Base-by-base conservation (phyloP, 1,140 invertebrate genomes). In the Cardiocondyla obscurior region DNA sequence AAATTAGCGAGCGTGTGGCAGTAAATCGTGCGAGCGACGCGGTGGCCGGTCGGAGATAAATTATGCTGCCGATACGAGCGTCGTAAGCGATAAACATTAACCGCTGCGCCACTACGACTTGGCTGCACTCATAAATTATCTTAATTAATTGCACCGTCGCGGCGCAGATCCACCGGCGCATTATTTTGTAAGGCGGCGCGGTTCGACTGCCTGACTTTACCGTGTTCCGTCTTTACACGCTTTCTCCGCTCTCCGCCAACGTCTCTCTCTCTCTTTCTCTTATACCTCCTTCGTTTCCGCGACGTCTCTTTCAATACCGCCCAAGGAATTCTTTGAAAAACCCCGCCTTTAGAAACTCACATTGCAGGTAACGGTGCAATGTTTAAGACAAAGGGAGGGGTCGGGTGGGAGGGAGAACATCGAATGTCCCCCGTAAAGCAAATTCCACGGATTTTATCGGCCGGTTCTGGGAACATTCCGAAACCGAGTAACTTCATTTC, bases 311-410 rank as follows among this genome's bases (percentile, higher is more conserved):
- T 64, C 74, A 67, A 79, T 79, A 65, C 46, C 25, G 46, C 22
- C 49, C 12, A 46, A 79, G 62, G 62, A 79, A 79, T 79, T 67
- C 74, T 53, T 39, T 46, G 62, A 67, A 46, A 79, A 79, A 79
- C 55, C n/a, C 46, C 19, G 46, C n/a, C 62, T 79, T 79, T 79
- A 46, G 74, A 55, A 79, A 53, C 44, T 79, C 74, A 79, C 62
- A 46, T 79, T 53, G 74, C 49, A 51, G 62, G 44, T 67, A 42
- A 67, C 62, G 62, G 44, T 39, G 53, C 62, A 46, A 33, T 39
- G 74, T 67, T 79, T 67, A 79, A 67, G 62, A 79, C 74, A 79
- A 79, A 79, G 74, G n/a, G n/a, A n/a, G n/a, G n/a, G n/a, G n/a
- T n/a, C n/a, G n/a, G n/a, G n/a, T n/a, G n/a, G n/a, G n/a, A n/a